Percentiles rank a stretch among this genome's conserved stretches.
Evolutionary conservation across 2,888 invertebrate genomes (phyloP).

Genomic region (Bugulina stolonifera): DNA sequence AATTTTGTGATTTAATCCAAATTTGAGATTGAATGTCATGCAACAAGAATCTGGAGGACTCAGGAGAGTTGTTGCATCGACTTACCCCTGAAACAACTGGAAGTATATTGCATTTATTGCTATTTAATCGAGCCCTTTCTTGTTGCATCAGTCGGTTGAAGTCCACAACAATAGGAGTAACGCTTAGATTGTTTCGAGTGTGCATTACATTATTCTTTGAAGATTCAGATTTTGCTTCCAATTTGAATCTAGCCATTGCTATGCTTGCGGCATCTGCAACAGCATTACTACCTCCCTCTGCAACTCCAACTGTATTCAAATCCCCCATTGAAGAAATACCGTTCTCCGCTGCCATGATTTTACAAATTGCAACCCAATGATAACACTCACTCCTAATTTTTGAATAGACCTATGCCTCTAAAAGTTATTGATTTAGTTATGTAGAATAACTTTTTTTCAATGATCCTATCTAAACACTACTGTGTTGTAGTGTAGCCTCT

Average conservation of each 20-base stretch:
- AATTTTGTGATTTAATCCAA: no score
- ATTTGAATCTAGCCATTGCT: background rate
- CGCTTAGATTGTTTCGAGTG: conserved; percentile 30
- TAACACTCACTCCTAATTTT: no score
- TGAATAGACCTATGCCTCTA: no score
- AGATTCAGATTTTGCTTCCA: background rate
- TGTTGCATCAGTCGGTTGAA: conserved; percentile 38
- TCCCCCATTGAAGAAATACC: background rate
- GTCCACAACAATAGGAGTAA: conserved; percentile 42
- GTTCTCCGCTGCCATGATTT: background rate
- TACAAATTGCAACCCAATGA: no score
- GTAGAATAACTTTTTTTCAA: no score
- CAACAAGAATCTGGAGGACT: no score
- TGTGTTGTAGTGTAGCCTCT: no score
- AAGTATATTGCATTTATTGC: background rate
- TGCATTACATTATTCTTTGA: background rate
- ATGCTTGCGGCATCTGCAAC: background rate
- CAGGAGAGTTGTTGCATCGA: no score
- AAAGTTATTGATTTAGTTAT: no score
- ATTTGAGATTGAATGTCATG: no score
- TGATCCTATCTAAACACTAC: no score
- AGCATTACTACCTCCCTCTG: background rate
- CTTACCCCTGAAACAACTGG: conserved; percentile 14
- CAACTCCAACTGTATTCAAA: background rate
- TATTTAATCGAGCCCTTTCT: background rate